Percentiles rank a stretch among this genome's conserved stretches.
Conservation (phyloP, 1,140 invertebrate species). For the Drosophila insularis region DNA sequence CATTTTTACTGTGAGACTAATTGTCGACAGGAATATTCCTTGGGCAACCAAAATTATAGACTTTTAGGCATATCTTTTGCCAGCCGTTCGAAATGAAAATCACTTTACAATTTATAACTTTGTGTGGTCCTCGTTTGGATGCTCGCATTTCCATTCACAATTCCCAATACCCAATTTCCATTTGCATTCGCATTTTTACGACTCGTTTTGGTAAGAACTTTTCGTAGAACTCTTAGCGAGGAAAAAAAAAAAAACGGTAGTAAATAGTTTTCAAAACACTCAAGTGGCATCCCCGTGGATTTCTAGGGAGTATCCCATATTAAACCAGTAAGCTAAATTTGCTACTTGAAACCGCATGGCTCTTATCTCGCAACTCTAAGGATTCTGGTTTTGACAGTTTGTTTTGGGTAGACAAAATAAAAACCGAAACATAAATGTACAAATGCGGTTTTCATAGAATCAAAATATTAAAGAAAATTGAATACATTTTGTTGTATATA, state of each 20-base stretch:
- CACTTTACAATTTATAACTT: conserved; percentile 40
- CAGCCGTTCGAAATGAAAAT: conserved; percentile 31
- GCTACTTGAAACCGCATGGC: conserved; percentile 7
- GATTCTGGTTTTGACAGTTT: not conserved
- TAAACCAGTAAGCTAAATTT: conserved; percentile 7
- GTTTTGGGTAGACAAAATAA: not conserved
- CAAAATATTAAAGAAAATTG: not conserved
- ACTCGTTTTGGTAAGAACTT: conserved; percentile 40
- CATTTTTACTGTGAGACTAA: conserved; percentile 61
- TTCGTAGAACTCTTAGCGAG: conserved; percentile 49
- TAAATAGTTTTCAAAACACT: conserved; percentile 55
- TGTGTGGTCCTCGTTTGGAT: conserved; percentile 22
- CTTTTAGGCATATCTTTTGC: conserved; percentile 39
- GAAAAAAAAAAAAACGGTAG: conserved; percentile 49
- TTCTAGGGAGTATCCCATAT: conserved; percentile 28
- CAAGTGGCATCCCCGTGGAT: conserved; percentile 60
- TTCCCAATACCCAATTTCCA: conserved; percentile 32
- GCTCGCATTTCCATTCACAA: conserved; percentile 4
- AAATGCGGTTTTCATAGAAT: not conserved
- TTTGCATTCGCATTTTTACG: conserved; percentile 57
- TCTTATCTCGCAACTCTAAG: not conserved
- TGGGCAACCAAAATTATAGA: conserved; percentile 27
- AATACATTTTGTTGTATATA: not conserved
- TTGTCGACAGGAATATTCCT: conserved; percentile 49
- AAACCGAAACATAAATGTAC: not conserved